Conservation (phyloP, 1,140 invertebrate species). For the Plectrocnemia conspersa region DNA sequence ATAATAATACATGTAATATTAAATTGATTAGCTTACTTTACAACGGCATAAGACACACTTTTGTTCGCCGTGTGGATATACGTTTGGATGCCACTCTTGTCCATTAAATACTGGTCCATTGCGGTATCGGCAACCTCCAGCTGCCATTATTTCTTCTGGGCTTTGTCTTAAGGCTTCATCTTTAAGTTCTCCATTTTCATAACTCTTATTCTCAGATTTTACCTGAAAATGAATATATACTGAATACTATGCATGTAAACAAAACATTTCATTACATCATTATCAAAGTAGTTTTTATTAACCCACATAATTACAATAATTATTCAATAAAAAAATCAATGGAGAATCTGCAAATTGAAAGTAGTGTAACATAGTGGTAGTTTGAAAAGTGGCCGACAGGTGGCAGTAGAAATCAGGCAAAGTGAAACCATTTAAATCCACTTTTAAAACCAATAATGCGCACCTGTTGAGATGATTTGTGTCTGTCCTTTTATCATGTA, state of each 20-base stretch:
- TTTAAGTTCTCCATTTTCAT: slow-evolving; percentile 32
- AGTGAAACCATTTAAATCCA: too few species aligned
- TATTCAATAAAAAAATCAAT: too few species aligned
- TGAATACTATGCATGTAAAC: slow-evolving; percentile 6
- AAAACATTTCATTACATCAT: too few species aligned
- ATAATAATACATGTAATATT: slow-evolving; percentile 17
- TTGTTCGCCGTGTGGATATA: slow-evolving; percentile 76
- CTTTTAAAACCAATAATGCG: too few species aligned
- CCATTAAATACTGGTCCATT: slow-evolving; percentile 70
- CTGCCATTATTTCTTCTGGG: slow-evolving; percentile 62
- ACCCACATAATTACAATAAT: too few species aligned
- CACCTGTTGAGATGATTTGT: too few species aligned
- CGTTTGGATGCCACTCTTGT: slow-evolving; percentile 77
- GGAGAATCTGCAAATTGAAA: too few species aligned
- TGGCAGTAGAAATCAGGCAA: too few species aligned
- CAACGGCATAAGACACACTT: slow-evolving; percentile 83
- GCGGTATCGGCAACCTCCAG: slow-evolving; percentile 73
- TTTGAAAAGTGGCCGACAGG: too few species aligned
- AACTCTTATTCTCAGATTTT: slow-evolving; percentile 36
- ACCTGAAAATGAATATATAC: slow-evolving; percentile 35
- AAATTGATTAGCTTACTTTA: slow-evolving; percentile 61
- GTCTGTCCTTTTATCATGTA: too few species aligned
- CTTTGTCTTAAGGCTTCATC: slow-evolving; percentile 36
- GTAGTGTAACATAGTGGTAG: too few species aligned
- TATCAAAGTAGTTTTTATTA: too few species aligned